These are phyloP conservation scores for Odontomyia ornata DNA, from an alignment of 2,888 invertebrate genomes.

Conservation along the genomic window DNA sequence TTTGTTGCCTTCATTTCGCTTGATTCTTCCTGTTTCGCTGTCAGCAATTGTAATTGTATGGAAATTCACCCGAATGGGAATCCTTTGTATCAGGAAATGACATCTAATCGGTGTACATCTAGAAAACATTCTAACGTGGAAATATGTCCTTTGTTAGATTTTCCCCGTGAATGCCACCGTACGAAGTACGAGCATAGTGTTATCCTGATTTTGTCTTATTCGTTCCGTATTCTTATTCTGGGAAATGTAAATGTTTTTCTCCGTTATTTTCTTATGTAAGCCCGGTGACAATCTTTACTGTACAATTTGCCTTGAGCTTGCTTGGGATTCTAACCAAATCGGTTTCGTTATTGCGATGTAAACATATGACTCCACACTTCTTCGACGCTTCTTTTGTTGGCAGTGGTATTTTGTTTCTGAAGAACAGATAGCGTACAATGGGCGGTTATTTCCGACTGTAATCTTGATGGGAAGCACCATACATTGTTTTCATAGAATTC, in stretches of 20 bases:
- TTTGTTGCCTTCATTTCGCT: conserved; percentile 19
- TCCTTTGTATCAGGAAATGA: conserved; percentile 37
- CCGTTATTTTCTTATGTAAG: neutral
- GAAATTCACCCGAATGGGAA: conserved; percentile 42
- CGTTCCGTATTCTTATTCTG: neutral
- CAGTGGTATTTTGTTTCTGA: neutral
- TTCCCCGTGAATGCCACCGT: conserved; percentile 19
- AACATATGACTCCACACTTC: conserved; percentile 17
- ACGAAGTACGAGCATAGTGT: no score
- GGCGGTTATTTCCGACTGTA: conserved; percentile 23
- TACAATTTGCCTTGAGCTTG: conserved; percentile 19
- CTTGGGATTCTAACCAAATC: conserved; percentile 13
- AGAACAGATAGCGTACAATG: conserved; percentile 10
- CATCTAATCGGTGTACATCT: conserved; percentile 35
- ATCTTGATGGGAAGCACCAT: conserved; percentile 6
- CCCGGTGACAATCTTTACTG: conserved; percentile 1
- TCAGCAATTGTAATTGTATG: conserved; percentile 48
- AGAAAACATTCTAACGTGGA: neutral
- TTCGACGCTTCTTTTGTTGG: neutral
- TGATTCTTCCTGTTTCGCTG: conserved; percentile 15
- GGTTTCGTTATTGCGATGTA: neutral
- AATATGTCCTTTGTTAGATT: conserved; percentile 26
- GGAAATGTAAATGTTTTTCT: conserved; percentile 19
- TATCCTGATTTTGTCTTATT: conserved; percentile 27
- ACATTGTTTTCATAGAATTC: neutral